Evolutionary conservation across 2,797 vertebrate species (phyloP), one percentile per base, ranked within the genome.

Genomic region (Epinephelus coioides): DNA sequence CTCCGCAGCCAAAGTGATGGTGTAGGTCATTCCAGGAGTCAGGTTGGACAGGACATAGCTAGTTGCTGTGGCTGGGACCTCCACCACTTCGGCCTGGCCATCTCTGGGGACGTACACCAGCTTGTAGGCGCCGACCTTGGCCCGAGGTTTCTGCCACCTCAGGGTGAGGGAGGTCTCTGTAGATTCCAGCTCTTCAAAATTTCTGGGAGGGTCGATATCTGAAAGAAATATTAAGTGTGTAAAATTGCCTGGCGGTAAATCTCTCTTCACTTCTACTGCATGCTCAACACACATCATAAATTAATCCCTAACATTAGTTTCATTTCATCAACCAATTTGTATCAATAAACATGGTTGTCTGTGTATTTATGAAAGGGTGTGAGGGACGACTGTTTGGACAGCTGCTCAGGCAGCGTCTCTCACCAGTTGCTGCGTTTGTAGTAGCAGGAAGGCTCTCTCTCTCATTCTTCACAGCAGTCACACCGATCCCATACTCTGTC

Each of bases 401-500:
- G 84, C 83, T 75, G 76, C 43, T 74, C 6, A 6, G 17, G 43
- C 21, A 4, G 25, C 14, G 0, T 49, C 27, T 76, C 97, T 96
- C 92, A 99, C 98, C 97, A 50, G 98, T 99, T 66, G 96, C 96
- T 18, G 96, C 96, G 0, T 98, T 99, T 44, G 96, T 95, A 50
- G 97, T 99, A 0, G 97, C 95, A 0, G 98, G 98, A 38, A 96
- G 88, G 1, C 98, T 98, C 88, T 99, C 98, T 61, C 92, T 95
- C 89, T 98, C 96, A 0, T 95, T 94, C 90, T 97, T 97, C 87
- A 99, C 93, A 1, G 96, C 97, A 3, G 97, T 98, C 83, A 99
- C 96, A 30, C 97, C 98, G 7, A 99, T 95, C 17, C 97, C 97
- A 3, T 99, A 99, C 85, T 99, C 98, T 0, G 96, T 98, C 51